Percentiles rank a stretch among this genome's conserved stretches.
Evolutionary conservation across 2,113 vertebrate genomes (phyloP).

Genomic region (Arizona elegans): DNA sequence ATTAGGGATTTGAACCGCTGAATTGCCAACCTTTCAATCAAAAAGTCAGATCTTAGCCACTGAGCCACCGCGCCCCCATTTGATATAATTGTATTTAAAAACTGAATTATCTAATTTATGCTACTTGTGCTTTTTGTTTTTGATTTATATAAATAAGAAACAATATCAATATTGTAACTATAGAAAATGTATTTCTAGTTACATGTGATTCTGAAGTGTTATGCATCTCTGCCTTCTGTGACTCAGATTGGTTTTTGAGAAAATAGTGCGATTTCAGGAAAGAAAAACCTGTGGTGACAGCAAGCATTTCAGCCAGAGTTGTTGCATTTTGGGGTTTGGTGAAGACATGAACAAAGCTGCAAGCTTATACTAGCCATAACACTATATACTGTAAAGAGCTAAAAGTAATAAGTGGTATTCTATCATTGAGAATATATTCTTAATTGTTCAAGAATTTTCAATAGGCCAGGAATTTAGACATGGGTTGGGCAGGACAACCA

Average conservation of each 20-base stretch:
- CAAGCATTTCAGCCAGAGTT: not conserved
- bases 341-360: not conserved
- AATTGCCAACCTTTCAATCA: too few species aligned
- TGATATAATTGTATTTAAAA: not conserved
- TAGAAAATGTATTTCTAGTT: not conserved
- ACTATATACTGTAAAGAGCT: not conserved
- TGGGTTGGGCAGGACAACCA: not conserved
- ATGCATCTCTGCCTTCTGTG: not conserved
- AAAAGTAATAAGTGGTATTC: not conserved
- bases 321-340: not conserved
- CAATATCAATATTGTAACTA: not conserved
- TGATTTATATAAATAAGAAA: not conserved
- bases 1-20: too few species aligned
- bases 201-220: not conserved
- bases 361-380: not conserved
- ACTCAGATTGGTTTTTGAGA: not conserved
- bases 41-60: too few species aligned
- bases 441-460: not conserved
- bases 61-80: too few species aligned
- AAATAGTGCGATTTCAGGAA: not conserved
- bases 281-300: not conserved
- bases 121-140: not conserved
- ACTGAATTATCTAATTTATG: not conserved
- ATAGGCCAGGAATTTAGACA: not conserved
- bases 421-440: not conserved